Evolutionary conservation across 2,888 invertebrate genomes (phyloP).

Genomic region (Galeruca laticollis): DNA sequence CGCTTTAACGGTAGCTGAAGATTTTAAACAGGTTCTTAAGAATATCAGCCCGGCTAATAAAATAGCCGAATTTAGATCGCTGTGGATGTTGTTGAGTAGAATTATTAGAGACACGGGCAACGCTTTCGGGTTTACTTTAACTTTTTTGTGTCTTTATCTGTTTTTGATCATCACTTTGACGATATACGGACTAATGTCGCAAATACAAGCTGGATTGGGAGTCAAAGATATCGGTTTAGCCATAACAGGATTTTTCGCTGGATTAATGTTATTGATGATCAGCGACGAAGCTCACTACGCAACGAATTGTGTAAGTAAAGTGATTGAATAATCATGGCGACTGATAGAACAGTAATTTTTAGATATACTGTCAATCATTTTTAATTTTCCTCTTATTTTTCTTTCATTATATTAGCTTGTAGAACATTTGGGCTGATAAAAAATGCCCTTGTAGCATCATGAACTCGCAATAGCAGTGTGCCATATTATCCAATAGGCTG

Average conservation of each 20-base stretch:
- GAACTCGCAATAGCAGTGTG: no score
- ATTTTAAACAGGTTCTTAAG: slow-evolving; percentile 77
- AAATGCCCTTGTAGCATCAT: no score
- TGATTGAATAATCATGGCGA: neutral
- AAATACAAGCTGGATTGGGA: slow-evolving; percentile 80
- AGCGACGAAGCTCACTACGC: slow-evolving; percentile 82
- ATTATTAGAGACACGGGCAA: slow-evolving; percentile 76
- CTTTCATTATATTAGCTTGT: no score
- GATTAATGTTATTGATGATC: slow-evolving; percentile 77
- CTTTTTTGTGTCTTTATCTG: slow-evolving; percentile 76
- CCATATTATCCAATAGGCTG: no score
- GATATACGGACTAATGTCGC: slow-evolving; percentile 79
- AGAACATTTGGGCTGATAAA: no score
- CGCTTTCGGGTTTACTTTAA: slow-evolving; percentile 77
- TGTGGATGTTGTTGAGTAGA: slow-evolving; percentile 80
- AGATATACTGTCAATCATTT: no score
- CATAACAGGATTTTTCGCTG: slow-evolving; percentile 76
- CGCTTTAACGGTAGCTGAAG: slow-evolving; percentile 76
- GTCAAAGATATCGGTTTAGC: slow-evolving; percentile 78
- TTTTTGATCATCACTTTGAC: slow-evolving; percentile 82
- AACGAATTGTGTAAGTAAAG: slow-evolving; percentile 74
- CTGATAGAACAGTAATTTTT: no score
- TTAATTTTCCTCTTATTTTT: no score
- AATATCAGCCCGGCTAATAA: slow-evolving; percentile 77
- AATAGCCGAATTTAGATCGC: slow-evolving; percentile 77